Evolutionary conservation across 2,888 invertebrate species (phyloP).

Genomic region (Ichneumoninae sp.): DNA sequence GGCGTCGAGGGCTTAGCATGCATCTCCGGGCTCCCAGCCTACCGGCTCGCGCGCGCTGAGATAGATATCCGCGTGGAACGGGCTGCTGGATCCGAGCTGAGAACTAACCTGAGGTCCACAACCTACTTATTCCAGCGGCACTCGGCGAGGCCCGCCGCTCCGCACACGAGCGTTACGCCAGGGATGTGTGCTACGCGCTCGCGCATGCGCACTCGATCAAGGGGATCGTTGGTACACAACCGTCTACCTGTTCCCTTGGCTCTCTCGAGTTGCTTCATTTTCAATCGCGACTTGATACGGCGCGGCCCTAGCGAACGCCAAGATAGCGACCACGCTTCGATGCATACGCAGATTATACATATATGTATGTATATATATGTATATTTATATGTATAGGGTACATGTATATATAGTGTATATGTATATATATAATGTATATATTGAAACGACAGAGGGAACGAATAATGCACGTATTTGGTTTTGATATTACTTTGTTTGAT

Average conservation of each 20-base stretch:
- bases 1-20: constrained; percentile 39
- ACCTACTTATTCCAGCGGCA: constrained; percentile 62
- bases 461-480: no score
- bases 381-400: no score
- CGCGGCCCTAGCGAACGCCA: not conserved
- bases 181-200: not conserved
- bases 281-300: constrained; percentile 4
- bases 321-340: constrained; percentile 6
- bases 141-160: not conserved
- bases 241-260: constrained; percentile 10
- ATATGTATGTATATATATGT: no score
- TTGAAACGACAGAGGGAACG: no score
- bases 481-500: no score
- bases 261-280: constrained; percentile 27
- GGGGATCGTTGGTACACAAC: constrained; percentile 2
- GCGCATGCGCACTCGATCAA: not conserved
- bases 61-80: constrained; percentile 41
- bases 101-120: constrained; percentile 54
- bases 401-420: no score
- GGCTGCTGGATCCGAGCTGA: constrained; percentile 37
- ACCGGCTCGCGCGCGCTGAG: constrained; percentile 11
- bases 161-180: constrained; percentile 6
- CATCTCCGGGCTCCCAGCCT: constrained; percentile 32
- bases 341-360: not conserved
- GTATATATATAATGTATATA: no score